Evolutionary conservation across 2,888 invertebrate genomes (phyloP).

Genomic region (Orthosia gothica): DNA sequence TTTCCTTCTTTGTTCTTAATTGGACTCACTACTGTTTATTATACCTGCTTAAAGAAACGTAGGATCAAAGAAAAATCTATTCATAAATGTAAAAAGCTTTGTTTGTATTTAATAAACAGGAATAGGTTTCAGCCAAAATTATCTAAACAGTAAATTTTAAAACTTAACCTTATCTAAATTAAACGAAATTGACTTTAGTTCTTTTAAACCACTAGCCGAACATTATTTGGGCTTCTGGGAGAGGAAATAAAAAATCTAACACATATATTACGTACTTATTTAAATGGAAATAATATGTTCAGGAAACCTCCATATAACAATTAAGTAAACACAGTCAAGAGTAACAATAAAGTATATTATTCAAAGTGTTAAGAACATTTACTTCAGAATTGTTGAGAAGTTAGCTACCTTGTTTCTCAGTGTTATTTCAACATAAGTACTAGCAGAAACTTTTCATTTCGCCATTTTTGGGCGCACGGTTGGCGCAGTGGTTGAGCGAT

Average conservation of each 20-base stretch:
- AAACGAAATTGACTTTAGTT: neutral
- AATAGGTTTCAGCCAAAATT: neutral
- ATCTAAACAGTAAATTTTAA: neutral
- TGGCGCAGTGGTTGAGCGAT: too few relatives aligned
- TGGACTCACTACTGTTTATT: neutral
- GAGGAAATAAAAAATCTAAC: too few relatives aligned
- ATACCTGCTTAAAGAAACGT: neutral
- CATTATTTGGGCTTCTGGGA: too few relatives aligned
- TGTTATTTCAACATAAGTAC: conserved; percentile 4
- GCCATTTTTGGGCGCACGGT: too few relatives aligned
- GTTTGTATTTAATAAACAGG: neutral
- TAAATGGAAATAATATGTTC: conserved; percentile 1
- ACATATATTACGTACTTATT: too few relatives aligned
- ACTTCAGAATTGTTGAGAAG: conserved; percentile 11
- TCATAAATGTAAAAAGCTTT: neutral
- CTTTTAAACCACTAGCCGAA: neutral
- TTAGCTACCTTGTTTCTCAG: neutral
- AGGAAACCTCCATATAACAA: neutral
- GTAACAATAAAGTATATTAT: neutral
- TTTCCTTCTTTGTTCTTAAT: neutral
- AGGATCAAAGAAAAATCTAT: conserved; percentile 4
- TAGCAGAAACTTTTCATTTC: neutral
- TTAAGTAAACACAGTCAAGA: neutral
- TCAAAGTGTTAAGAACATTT: neutral
- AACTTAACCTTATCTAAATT: neutral